These are phyloP conservation scores for Alentia gelatinosa DNA, from an alignment of 2,888 invertebrate genomes.

Conservation along the genomic window DNA sequence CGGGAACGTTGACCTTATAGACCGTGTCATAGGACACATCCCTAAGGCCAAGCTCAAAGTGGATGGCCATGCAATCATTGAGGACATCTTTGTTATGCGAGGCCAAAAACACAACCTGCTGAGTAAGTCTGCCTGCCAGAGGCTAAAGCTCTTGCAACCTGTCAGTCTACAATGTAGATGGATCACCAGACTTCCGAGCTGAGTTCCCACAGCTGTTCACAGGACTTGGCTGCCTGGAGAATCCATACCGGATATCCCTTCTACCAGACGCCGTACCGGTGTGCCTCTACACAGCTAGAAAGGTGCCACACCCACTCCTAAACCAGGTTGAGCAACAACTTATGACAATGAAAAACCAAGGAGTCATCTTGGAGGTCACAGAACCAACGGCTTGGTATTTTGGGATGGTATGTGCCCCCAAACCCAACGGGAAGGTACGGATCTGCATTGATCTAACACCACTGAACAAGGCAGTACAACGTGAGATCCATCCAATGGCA, in stretches of 20 bases:
- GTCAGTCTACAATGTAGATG: slow-evolving; percentile 1
- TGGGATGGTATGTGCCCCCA: background rate
- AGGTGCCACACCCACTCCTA: too few relatives aligned
- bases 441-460: background rate
- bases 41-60: background rate
- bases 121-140: background rate
- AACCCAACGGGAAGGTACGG: background rate
- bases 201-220: background rate
- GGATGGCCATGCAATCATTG: background rate
- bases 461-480: too few relatives aligned
- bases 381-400: background rate
- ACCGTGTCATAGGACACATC: background rate
- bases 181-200: background rate
- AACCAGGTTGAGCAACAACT: too few relatives aligned
- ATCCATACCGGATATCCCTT: too few relatives aligned
- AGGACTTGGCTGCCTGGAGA: background rate
- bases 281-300: too few relatives aligned
- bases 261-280: background rate
- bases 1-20: too few relatives aligned
- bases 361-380: background rate
- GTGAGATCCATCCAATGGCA: too few relatives aligned
- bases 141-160: background rate
- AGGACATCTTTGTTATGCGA: background rate
- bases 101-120: background rate
- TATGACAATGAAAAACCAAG: background rate